These are phyloP conservation scores for Cancer borealis DNA, from an alignment of 2,888 invertebrate genomes.

Conservation along the genomic window DNA sequence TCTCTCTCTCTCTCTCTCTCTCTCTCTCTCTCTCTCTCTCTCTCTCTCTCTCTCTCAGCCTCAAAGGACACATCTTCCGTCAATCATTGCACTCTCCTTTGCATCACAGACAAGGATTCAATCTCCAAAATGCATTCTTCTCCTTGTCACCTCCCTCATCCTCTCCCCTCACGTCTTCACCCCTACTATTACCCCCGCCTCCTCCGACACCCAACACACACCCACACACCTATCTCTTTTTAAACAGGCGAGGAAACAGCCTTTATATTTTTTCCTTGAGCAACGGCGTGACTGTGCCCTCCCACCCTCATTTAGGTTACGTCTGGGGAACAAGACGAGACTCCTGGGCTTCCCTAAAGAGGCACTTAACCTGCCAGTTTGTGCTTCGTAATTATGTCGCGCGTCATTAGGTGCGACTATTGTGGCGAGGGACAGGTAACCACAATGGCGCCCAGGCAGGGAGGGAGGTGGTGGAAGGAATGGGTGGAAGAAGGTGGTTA, in stretches of 20 bases:
- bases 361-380: constrained; percentile 20
- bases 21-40: constrained; percentile 3
- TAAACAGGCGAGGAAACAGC: not conserved
- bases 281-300: not conserved
- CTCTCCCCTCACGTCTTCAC: not conserved
- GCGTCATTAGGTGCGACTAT: constrained; percentile 12
- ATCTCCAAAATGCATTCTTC: constrained; percentile 11
- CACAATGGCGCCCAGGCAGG: not conserved
- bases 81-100: not conserved
- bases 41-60: not conserved
- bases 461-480: not conserved
- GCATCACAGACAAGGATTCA: constrained; percentile 15
- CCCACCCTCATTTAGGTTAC: not conserved
- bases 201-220: not conserved
- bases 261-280: not conserved
- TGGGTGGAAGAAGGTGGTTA: not conserved
- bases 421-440: not conserved
- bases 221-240: not conserved
- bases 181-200: not conserved
- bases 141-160: not conserved
- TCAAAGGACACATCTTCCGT: not conserved
- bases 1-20: not conserved
- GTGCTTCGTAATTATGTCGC: constrained; percentile 5
- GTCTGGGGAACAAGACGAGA: not conserved
- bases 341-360: not conserved